These are phyloP conservation scores for Drosophila ironensis DNA, from an alignment of 1,140 invertebrate genomes.

Conservation along the genomic window DNA sequence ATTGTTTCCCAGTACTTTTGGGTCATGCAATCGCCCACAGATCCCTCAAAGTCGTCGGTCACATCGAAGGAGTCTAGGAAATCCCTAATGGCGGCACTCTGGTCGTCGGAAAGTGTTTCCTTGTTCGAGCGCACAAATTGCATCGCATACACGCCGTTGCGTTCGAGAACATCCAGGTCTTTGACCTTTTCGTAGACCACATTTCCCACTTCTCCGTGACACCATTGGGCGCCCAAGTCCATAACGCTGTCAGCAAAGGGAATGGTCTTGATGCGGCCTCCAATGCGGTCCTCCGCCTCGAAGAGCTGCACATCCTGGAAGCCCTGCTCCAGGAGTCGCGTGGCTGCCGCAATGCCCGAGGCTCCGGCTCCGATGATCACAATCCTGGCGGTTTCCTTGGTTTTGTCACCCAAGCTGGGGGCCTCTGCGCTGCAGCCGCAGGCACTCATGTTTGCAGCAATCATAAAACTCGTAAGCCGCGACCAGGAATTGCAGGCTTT, in stretches of 20 bases:
- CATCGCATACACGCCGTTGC: conserved; percentile 27
- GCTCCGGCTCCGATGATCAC: conserved; percentile 85
- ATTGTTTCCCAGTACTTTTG: conserved; percentile 62
- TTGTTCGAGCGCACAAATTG: conserved; percentile 79
- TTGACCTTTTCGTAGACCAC: conserved; percentile 86
- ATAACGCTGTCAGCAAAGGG: conserved; percentile 85
- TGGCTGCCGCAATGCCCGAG: conserved; percentile 85
- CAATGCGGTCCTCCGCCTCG: conserved; percentile 88
- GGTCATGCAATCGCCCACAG: conserved; percentile 82
- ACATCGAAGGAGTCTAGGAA: conserved; percentile 9
- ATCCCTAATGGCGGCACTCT: conserved; percentile 32
- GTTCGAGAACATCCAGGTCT: conserved; percentile 83
- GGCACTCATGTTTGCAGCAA: conserved; percentile 1
- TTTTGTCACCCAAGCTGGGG: background rate
- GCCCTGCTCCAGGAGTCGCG: conserved; percentile 83
- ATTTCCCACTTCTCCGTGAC: conserved; percentile 90
- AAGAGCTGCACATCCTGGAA: conserved; percentile 83
- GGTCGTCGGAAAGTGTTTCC: conserved; percentile 60
- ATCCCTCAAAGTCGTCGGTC: conserved; percentile 62
- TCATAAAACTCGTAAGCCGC: background rate
- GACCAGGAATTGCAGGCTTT: background rate
- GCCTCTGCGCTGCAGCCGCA: conserved; percentile 1
- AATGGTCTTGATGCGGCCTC: conserved; percentile 86
- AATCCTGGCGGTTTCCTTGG: conserved; percentile 66
- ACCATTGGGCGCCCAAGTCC: conserved; percentile 90